Evolutionary conservation across 2,797 vertebrate genomes (phyloP).

Genomic region (Allobates femoralis): DNA sequence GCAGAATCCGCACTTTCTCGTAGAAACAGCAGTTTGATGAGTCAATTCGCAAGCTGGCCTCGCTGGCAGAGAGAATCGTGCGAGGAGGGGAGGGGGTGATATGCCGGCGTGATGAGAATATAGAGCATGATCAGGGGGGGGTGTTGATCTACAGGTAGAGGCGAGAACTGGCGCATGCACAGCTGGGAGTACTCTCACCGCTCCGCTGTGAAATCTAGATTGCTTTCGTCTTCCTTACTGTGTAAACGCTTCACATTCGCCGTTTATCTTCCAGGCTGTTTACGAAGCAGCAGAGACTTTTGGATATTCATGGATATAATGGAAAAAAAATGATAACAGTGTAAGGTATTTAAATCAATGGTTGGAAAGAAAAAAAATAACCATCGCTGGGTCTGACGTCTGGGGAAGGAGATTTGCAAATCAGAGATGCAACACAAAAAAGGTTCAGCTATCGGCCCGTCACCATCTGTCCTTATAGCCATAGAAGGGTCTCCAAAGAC

Average conservation of each 20-base stretch:
- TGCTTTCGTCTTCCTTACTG: background rate
- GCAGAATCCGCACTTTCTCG: slow-evolving; percentile 49
- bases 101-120: slow-evolving; percentile 52
- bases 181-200: background rate
- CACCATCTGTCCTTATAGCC: background rate
- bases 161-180: background rate
- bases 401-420: background rate
- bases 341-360: slow-evolving; percentile 1
- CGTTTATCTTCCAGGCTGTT: background rate
- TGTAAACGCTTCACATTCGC: background rate
- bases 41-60: slow-evolving; percentile 63
- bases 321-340: too few species aligned
- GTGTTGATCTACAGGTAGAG: slow-evolving; percentile 51
- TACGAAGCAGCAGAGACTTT: background rate
- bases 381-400: background rate
- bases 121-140: slow-evolving; percentile 14
- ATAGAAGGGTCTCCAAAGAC: too few species aligned
- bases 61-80: slow-evolving; percentile 42
- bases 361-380: background rate
- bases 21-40: slow-evolving; percentile 63
- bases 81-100: background rate
- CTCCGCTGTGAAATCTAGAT: slow-evolving; percentile 30
- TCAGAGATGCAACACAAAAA: background rate
- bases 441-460: background rate
- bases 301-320: background rate